Conservation (phyloP, 2,888 invertebrate species). For the Morpho deidamia region DNA sequence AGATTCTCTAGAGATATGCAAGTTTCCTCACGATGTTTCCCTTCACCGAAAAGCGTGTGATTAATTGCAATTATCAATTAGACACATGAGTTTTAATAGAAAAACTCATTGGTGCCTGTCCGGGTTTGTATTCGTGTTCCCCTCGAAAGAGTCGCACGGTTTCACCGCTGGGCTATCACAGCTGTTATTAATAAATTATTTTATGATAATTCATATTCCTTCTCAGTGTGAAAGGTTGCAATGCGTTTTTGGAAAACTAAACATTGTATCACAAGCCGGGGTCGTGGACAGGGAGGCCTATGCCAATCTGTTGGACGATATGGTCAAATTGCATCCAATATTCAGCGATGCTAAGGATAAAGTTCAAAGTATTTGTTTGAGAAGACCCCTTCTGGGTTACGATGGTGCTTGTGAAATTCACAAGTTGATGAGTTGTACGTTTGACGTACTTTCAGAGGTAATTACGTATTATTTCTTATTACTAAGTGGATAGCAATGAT, state of each 20-base stretch:
- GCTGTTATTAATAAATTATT: neutral
- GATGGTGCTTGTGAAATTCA: slow-evolving; percentile 54
- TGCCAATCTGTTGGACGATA: slow-evolving; percentile 48
- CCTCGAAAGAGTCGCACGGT: no score
- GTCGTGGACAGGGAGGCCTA: slow-evolving; percentile 45
- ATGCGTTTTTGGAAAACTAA: slow-evolving; percentile 54
- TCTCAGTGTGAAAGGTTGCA: slow-evolving; percentile 53
- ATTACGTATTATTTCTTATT: slow-evolving; percentile 8
- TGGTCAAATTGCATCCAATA: slow-evolving; percentile 40
- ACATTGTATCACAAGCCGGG: slow-evolving; percentile 40
- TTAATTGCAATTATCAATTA: no score
- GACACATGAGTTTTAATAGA: no score
- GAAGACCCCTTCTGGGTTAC: slow-evolving; percentile 37
- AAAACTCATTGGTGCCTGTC: no score
- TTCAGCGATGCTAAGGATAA: slow-evolving; percentile 56
- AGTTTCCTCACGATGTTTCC: no score
- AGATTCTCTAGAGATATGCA: no score
- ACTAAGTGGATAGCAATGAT: no score
- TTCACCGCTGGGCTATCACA: no score
- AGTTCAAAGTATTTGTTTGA: slow-evolving; percentile 53
- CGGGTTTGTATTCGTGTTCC: no score
- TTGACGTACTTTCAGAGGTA: slow-evolving; percentile 64
- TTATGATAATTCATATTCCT: neutral
- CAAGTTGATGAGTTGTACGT: slow-evolving; percentile 51
- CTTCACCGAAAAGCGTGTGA: no score